phyloP scores from a whole-genome alignment of 2,888 invertebrate species.

The Cetonia aurata region DNA sequence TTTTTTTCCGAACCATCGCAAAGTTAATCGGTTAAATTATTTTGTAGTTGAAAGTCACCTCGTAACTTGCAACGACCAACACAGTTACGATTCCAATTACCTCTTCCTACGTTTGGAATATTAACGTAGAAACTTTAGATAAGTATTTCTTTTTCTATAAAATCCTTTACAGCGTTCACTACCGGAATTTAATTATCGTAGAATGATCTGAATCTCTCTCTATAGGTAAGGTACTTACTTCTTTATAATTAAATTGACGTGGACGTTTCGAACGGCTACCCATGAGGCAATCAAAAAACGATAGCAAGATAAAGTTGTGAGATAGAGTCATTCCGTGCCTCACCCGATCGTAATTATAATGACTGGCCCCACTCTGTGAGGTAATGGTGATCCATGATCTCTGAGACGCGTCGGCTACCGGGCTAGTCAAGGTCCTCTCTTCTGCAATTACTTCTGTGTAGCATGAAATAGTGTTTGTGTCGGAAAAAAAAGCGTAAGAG shows the following conservation, averaged over 20 bases:
- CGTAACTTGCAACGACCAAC: neutral
- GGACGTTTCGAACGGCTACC: constrained; percentile 51
- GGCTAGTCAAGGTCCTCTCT: constrained; percentile 48
- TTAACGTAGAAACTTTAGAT: constrained; percentile 15
- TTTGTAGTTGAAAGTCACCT: neutral
- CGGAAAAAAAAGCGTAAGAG: too few relatives aligned
- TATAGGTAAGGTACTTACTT: constrained; percentile 48
- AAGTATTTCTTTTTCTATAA: constrained; percentile 1
- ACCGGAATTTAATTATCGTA: constrained; percentile 44
- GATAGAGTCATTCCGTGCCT: constrained; percentile 57
- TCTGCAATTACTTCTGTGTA: constrained; percentile 39
- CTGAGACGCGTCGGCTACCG: constrained; percentile 48
- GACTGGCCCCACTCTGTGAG: constrained; percentile 55
- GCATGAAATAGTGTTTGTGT: neutral
- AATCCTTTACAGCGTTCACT: constrained; percentile 20
- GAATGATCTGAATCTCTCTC: constrained; percentile 44
- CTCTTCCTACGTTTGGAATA: constrained; percentile 8
- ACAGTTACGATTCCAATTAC: neutral
- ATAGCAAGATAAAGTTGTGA: constrained; percentile 50
- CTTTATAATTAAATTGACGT: constrained; percentile 53
- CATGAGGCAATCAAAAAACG: constrained; percentile 44
- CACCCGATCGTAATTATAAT: constrained; percentile 57
- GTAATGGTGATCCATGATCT: constrained; percentile 56
- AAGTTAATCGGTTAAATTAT: neutral
- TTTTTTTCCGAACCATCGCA: too few relatives aligned